phyloP scores from a whole-genome alignment of 2,113 vertebrate genomes.

The Ginglymostoma cirratum region DNA sequence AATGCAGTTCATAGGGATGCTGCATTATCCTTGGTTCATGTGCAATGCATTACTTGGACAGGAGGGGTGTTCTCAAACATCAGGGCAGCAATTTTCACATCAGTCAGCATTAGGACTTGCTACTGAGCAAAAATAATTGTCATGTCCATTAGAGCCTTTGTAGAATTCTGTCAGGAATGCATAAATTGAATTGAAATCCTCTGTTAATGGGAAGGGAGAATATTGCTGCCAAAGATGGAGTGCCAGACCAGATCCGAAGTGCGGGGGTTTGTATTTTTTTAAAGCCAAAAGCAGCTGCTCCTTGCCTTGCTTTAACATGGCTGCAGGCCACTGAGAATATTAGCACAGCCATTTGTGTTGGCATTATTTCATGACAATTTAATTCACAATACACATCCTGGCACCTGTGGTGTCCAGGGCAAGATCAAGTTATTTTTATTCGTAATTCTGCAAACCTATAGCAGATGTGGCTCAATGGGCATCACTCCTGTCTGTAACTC shows the following conservation, averaged over 20 bases:
- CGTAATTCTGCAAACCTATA: background rate
- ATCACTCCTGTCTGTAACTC: background rate
- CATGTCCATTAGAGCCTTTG: background rate
- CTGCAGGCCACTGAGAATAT: background rate
- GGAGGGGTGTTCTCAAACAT: background rate
- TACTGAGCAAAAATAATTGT: conserved; percentile 21
- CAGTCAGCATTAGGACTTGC: background rate
- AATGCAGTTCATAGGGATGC: background rate
- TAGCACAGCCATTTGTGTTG: background rate
- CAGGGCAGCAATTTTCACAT: conserved; percentile 8
- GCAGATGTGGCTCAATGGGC: background rate
- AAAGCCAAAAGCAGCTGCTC: conserved; percentile 6
- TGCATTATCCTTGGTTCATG: background rate
- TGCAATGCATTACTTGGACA: background rate
- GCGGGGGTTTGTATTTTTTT: background rate
- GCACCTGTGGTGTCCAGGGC: background rate
- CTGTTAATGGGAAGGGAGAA: background rate
- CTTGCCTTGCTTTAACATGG: background rate
- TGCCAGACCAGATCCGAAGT: background rate
- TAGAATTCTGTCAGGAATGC: background rate
- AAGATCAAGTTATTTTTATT: background rate
- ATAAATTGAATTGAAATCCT: background rate
- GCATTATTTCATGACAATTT: background rate
- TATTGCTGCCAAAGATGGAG: background rate
- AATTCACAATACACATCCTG: background rate